Evolutionary conservation across 92 coral and sea anemone species (phyloP).

Genomic region (Muricea muricata): DNA sequence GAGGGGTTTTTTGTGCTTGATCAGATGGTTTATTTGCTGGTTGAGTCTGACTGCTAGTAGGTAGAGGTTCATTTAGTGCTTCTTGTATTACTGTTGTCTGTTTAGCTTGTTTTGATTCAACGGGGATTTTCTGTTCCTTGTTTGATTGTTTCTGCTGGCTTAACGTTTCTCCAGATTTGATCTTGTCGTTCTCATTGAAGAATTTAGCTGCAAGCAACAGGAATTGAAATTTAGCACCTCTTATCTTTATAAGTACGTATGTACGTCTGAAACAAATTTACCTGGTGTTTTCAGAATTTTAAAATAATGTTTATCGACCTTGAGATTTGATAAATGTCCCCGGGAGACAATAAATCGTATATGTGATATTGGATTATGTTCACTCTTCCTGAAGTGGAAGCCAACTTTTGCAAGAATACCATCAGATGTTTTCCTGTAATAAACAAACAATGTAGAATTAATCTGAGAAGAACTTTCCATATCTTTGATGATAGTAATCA

Average conservation of each 20-base stretch:
- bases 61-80: background rate
- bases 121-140: background rate
- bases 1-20: constrained; percentile 3
- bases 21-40: background rate
- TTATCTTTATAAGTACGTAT: too few relatives aligned
- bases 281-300: constrained; percentile 56
- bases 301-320: constrained; percentile 82
- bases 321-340: constrained; percentile 86
- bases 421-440: constrained; percentile 67
- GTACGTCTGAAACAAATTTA: background rate
- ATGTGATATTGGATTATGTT: constrained; percentile 84
- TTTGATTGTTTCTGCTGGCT: background rate
- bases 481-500: too few relatives aligned
- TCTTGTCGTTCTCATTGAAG: background rate
- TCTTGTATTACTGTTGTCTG: background rate
- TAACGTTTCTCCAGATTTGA: background rate
- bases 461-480: too few relatives aligned
- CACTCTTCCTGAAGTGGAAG: constrained; percentile 80
- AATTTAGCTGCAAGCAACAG: background rate
- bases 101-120: background rate
- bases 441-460: too few relatives aligned
- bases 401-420: constrained; percentile 85
- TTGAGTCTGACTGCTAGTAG: background rate
- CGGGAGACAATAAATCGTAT: constrained; percentile 77
- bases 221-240: too few relatives aligned